A percentile compares a stretch with the other conserved stretches of the same genome.
phyloP scores from a whole-genome alignment of 30 jellyfish, hydroid and myxozoan species.

The Pelagia noctiluca region DNA sequence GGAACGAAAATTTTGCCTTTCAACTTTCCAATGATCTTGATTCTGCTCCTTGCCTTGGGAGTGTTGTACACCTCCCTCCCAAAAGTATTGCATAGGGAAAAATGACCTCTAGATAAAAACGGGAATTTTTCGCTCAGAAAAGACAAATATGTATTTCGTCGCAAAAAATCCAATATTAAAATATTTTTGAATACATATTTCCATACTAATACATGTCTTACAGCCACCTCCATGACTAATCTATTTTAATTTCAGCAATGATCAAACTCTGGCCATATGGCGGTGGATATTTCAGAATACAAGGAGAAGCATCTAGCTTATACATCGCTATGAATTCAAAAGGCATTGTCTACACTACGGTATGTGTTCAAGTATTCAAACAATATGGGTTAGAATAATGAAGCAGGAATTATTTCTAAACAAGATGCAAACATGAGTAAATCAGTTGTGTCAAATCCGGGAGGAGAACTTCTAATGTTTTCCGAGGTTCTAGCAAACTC shows the following conservation, averaged over 20 bases:
- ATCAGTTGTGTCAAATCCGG: too few species aligned
- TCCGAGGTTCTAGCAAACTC: too few species aligned
- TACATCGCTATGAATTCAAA: constrained; percentile 25
- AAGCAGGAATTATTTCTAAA: too few species aligned
- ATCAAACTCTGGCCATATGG: constrained; percentile 41
- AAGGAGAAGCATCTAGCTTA: constrained; percentile 29
- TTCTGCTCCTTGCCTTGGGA: too few species aligned
- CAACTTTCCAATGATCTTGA: too few species aligned
- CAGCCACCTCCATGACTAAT: neutral
- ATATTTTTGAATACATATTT: neutral
- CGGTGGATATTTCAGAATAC: constrained; percentile 7
- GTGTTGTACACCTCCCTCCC: neutral
- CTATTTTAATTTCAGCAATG: constrained; percentile 14
- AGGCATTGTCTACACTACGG: constrained; percentile 24
- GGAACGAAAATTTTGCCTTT: too few species aligned
- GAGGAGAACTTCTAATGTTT: too few species aligned
- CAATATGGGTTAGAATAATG: too few species aligned
- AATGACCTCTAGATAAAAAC: neutral
- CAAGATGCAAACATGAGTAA: too few species aligned
- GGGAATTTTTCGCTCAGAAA: neutral
- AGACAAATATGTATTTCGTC: neutral
- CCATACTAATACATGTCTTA: too few species aligned
- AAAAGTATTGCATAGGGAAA: neutral
- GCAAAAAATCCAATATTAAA: neutral
- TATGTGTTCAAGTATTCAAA: constrained; percentile 9